Conservation (phyloP, 2,797 vertebrate genomes). For the Typhlichthys subterraneus region DNA sequence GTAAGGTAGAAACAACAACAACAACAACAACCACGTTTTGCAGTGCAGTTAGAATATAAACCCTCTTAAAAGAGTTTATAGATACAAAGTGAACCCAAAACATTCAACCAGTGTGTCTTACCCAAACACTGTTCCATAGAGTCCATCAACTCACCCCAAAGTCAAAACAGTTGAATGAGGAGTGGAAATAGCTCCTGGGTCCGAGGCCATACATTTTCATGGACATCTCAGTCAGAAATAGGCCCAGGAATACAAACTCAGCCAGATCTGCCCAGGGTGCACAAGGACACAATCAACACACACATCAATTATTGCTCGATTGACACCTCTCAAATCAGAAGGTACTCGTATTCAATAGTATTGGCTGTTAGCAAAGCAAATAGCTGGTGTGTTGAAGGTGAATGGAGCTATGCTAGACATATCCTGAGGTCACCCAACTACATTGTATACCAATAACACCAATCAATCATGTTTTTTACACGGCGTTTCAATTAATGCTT, state of each 20-base stretch:
- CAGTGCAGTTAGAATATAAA: no score
- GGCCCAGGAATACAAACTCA: constrained; percentile 95
- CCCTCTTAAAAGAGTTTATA: no score
- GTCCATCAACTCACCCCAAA: constrained; percentile 85
- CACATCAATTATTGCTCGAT: constrained; percentile 29
- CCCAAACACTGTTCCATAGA: neutral
- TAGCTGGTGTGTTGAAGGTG: neutral
- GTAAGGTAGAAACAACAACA: no score
- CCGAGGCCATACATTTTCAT: constrained; percentile 97
- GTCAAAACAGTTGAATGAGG: constrained; percentile 98
- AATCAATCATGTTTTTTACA: no score
- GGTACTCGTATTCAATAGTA: constrained; percentile 20
- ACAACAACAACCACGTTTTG: no score
- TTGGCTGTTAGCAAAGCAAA: constrained; percentile 23
- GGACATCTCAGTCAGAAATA: constrained; percentile 96
- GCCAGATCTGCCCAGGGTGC: constrained; percentile 84
- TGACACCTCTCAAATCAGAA: constrained; percentile 10
- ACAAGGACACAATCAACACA: constrained; percentile 15
- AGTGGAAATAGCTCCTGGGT: constrained; percentile 94
- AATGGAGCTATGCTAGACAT: no score
- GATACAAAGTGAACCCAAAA: neutral
- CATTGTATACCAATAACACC: no score
- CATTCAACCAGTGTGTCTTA: neutral
- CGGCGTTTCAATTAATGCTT: no score
- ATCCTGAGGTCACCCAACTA: no score